These are phyloP conservation scores for Nomada ruficornis DNA, from an alignment of 2,888 invertebrate species.

Conservation along the genomic window DNA sequence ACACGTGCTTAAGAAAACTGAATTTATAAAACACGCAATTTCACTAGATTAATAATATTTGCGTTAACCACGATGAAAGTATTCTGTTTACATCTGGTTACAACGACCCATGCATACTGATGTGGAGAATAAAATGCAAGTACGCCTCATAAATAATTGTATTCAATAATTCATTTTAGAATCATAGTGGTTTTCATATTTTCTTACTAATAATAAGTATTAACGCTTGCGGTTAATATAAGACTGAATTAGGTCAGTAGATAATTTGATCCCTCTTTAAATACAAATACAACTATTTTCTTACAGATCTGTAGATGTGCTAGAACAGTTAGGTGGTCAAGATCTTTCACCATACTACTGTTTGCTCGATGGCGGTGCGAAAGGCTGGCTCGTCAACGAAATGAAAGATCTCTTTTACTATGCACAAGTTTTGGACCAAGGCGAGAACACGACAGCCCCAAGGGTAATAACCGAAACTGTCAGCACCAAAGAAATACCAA, in stretches of 20 bases:
- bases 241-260: no score
- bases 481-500: slow-evolving; percentile 88
- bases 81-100: slow-evolving; percentile 86
- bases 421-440: slow-evolving; percentile 90
- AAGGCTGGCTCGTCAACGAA: slow-evolving; percentile 90
- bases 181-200: not conserved
- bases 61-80: slow-evolving; percentile 84
- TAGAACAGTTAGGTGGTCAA: slow-evolving; percentile 85
- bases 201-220: not conserved
- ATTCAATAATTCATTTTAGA: no score
- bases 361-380: slow-evolving; percentile 89
- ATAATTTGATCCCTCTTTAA: no score
- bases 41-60: slow-evolving; percentile 82
- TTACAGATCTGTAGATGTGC: slow-evolving; percentile 66
- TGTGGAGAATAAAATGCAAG: slow-evolving; percentile 87
- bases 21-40: not conserved
- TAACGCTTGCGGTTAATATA: no score
- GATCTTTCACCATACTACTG: slow-evolving; percentile 89
- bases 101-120: slow-evolving; percentile 85
- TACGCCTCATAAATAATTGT: slow-evolving; percentile 74
- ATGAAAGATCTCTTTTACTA: slow-evolving; percentile 91
- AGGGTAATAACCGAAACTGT: slow-evolving; percentile 87
- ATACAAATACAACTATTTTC: not conserved
- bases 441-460: slow-evolving; percentile 88
- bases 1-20: not conserved